Conservation (phyloP, 1,140 invertebrate species). For the Ceratina calcarata region DNA sequence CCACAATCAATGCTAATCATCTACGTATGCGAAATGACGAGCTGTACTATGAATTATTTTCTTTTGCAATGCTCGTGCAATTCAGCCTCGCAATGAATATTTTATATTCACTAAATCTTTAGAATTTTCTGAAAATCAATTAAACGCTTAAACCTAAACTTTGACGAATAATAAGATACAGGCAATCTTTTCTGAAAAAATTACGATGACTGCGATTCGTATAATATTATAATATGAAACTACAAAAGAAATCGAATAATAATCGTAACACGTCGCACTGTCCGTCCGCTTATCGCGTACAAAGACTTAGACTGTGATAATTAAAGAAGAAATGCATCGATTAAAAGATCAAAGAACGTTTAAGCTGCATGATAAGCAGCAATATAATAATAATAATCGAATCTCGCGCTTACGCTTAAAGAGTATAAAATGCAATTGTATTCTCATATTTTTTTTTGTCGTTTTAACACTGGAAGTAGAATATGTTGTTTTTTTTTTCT, state of each 20-base stretch:
- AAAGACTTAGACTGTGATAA: conserved; percentile 2
- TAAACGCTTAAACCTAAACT: neutral
- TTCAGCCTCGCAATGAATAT: neutral
- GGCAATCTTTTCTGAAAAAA: neutral
- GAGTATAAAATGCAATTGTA: conserved; percentile 45
- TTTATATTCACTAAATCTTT: neutral
- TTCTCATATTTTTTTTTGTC: neutral
- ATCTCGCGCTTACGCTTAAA: conserved; percentile 40
- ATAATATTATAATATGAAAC: neutral
- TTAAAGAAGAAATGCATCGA: conserved; percentile 35
- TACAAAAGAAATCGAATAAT: neutral
- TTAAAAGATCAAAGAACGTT: conserved; percentile 24
- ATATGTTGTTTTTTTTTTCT: neutral
- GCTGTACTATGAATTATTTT: neutral
- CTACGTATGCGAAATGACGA: neutral
- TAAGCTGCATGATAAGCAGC: conserved; percentile 35
- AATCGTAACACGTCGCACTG: conserved; percentile 1
- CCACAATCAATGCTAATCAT: neutral
- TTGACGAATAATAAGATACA: neutral
- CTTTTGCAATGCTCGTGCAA: neutral
- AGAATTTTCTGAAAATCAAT: neutral
- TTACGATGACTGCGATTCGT: conserved; percentile 17
- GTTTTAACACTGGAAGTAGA: conserved; percentile 40
- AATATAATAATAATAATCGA: conserved; percentile 42
- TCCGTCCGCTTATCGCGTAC: neutral